Evolutionary conservation across 2,113 vertebrate genomes (phyloP), one percentile per base, ranked within the genome.

Genomic region (Pachypanchax playfairii): DNA sequence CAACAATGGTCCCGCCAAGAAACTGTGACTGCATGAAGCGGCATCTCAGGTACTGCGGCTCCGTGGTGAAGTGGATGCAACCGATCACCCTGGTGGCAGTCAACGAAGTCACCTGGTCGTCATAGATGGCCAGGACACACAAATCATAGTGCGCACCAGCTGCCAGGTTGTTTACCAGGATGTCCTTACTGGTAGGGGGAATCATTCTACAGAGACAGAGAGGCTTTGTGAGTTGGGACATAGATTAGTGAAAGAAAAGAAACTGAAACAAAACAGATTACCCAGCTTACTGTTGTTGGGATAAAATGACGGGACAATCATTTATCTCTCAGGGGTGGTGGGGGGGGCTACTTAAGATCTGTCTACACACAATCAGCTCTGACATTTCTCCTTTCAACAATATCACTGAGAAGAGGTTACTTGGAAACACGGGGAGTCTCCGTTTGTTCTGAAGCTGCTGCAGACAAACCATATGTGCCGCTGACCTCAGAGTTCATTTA

Each of bases 1-100:
- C 98, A 29, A 99, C 98, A 84, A 99, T 99, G 87, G 97, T 99
- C 44, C 97, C 97, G 0, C 97, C 97, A 55, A 99, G 92, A 84
- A 99, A 99, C 92, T 99, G 97, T 29, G 96, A 98, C 91, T 98
- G 97, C 97, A 99, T 98, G 91, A 98, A 99, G 77, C 98, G 97
- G 77, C 97, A 99, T 39, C 96, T 93, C 53, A 99, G 93, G 0
- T 98, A 98, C 87, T 98, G 96, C 33, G 97, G 94, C 78, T 99
- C 96, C 0, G 97, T 99, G 39, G 96, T 90, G 84, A 99, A 99
- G 91, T 96, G 96, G 21, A 96, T 72, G 73, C 97, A 99, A 15
- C 97, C 97, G 46, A 99, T 94, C n/a, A 98, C 94, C 12, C 97
- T 88, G 20, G 97, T 99, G 81, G 96, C 97, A 0, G 97, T 99